Percentiles rank a stretch among this genome's conserved stretches.
Evolutionary conservation across 2,888 invertebrate species (phyloP).

Genomic region (Lathronympha strigana): DNA sequence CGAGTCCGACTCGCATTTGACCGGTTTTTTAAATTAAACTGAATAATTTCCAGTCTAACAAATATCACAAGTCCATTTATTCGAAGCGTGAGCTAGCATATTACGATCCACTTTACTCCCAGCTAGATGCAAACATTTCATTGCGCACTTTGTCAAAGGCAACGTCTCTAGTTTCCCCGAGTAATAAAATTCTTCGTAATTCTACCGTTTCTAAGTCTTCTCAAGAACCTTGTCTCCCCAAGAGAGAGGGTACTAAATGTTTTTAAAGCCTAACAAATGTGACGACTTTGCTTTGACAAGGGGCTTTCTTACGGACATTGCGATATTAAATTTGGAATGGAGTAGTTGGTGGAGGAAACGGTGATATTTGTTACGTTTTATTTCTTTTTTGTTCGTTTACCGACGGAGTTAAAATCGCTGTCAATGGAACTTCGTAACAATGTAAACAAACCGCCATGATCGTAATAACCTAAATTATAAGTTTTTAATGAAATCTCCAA

Average conservation of each 20-base stretch:
- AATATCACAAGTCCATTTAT: background rate
- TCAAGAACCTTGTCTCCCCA: conserved; percentile 17
- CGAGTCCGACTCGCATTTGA: too few species aligned
- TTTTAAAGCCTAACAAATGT: conserved; percentile 40
- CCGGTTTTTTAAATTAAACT: too few species aligned
- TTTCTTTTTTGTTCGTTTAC: background rate
- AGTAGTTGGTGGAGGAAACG: conserved; percentile 2
- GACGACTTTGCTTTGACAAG: conserved; percentile 37
- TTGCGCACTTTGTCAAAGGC: conserved; percentile 18
- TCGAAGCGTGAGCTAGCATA: background rate
- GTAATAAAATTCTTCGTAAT: conserved; percentile 29
- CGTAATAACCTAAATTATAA: too few species aligned
- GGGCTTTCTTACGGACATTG: conserved; percentile 33
- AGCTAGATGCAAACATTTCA: conserved; percentile 7
- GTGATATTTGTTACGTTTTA: background rate
- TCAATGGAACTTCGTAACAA: too few species aligned
- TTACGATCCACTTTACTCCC: background rate
- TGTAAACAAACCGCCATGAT: too few species aligned
- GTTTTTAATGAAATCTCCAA: too few species aligned
- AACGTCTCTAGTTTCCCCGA: conserved; percentile 20
- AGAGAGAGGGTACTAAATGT: conserved; percentile 34
- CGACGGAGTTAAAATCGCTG: too few species aligned
- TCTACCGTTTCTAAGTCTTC: conserved; percentile 20
- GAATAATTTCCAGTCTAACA: too few species aligned
- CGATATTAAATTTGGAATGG: conserved; percentile 40